Evolutionary conservation across 2,888 invertebrate genomes (phyloP), one percentile per base, ranked within the genome.

Genomic region (Ganaspis brasiliensis): DNA sequence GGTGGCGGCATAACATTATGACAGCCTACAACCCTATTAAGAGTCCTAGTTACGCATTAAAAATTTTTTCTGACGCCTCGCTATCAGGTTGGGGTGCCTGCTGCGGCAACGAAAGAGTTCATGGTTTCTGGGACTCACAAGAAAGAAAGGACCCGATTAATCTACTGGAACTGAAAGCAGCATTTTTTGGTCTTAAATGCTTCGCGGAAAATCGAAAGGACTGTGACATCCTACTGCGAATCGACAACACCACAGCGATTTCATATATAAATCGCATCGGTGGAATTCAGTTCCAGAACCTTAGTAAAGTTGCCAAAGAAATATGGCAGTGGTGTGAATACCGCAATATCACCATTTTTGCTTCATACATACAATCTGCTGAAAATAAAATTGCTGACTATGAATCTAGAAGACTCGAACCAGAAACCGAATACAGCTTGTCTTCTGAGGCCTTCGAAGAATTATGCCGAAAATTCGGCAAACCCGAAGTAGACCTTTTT

Each of bases 41-140:
- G 49, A 55, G 24, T 9, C 61, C 45, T 4, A 59, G 59, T 21
- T 74, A 35, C 63, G 45, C 55, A 2, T 21, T 63, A 59, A 76
- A 76, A 57, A 75, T 79, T 75, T 79, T 74, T 61, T 72, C 77
- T 35, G 79, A 81, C 37, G 72, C 79, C 12, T 81, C 81, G 2
- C 12, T 71, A 1, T 16, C 72, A 37, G 72, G 56, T 19, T 72
- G 56, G 72, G 56, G 72, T 4, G 35, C 19, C 56, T 72, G 12
- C 12, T 72, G 52, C 19, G 24, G 24, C 4, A 24, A 49, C 12
- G 6, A 71, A 21, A 49, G 10, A n/a, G 6, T 40, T 14, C 19
- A 71, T 52, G 49, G 71, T 3, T 71, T 19, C 9, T 49, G 49
- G 71, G 26, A 26, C 19, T n/a, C 40, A 19, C 24, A 24, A 10